phyloP scores from a whole-genome alignment of 2,797 vertebrate genomes.

The Chromis chromis region DNA sequence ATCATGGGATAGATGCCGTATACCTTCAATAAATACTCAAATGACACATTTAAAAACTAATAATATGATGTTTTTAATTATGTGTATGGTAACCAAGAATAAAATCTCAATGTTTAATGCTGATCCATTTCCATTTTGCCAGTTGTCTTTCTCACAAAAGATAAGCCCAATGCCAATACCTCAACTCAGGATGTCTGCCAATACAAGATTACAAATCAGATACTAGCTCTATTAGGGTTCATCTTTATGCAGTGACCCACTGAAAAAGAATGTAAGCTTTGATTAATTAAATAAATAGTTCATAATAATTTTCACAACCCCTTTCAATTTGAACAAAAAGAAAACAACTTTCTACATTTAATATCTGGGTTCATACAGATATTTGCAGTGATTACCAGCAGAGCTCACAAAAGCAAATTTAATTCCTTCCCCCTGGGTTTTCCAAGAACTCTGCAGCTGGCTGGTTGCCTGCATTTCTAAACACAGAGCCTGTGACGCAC shows the following conservation, averaged over 20 bases:
- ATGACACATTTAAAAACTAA: neutral
- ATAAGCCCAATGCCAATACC: neutral
- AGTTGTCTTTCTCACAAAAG: neutral
- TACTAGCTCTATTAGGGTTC: neutral
- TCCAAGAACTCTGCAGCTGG: constrained; percentile 75
- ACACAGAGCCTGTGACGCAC: constrained; percentile 76
- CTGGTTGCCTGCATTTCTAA: constrained; percentile 75
- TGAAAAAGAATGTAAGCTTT: neutral
- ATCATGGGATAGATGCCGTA: constrained; percentile 6
- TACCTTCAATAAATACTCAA: constrained; percentile 3
- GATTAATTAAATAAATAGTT: neutral
- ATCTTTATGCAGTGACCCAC: neutral
- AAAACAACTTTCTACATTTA: neutral
- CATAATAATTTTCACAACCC: neutral
- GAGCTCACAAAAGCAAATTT: constrained; percentile 41
- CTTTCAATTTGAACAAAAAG: neutral
- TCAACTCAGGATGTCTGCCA: neutral
- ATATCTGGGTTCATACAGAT: constrained; percentile 23
- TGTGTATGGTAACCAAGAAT: neutral
- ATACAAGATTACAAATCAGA: neutral
- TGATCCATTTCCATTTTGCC: neutral
- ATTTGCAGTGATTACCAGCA: constrained; percentile 47
- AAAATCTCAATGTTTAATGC: neutral
- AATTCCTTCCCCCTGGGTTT: constrained; percentile 59
- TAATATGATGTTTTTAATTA: neutral